Conservation (phyloP, 1,140 invertebrate genomes). For the Armadillidium nasatum region DNA sequence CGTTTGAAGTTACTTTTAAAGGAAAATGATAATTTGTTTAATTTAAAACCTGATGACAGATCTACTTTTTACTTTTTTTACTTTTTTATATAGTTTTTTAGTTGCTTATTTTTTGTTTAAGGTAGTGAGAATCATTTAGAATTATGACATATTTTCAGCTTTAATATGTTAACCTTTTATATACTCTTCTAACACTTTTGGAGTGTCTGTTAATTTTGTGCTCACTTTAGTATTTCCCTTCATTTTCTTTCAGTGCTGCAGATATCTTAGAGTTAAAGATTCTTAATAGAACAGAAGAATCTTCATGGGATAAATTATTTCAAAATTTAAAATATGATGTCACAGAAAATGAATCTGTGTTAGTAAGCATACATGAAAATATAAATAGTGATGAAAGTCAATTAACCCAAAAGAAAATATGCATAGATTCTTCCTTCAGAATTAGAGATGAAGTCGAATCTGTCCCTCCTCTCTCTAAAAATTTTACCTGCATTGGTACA, state of each 20-base stretch:
- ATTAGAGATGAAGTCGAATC: not conserved
- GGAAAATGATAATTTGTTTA: too few relatives aligned
- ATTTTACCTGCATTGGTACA: not conserved
- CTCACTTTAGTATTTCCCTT: too few relatives aligned
- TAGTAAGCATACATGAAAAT: not conserved
- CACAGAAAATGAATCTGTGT: not conserved
- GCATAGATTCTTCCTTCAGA: not conserved
- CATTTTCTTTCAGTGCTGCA: not conserved
- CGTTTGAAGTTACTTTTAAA: too few relatives aligned
- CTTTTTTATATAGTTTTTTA: too few relatives aligned
- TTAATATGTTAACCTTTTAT: too few relatives aligned
- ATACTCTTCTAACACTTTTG: too few relatives aligned
- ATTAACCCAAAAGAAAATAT: not conserved
- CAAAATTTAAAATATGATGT: not conserved
- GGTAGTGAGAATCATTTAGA: too few relatives aligned
- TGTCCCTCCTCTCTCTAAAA: not conserved
- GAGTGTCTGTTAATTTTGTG: too few relatives aligned
- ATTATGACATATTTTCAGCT: too few relatives aligned
- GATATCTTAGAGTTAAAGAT: not conserved
- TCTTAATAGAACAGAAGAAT: not conserved
- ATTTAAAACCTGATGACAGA: too few relatives aligned
- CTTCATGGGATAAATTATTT: not conserved
- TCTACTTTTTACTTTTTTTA: too few relatives aligned
- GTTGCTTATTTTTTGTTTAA: too few relatives aligned
- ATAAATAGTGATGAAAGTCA: not conserved